These are phyloP conservation scores for Sander lucioperca DNA, from an alignment of 2,113 vertebrate species.

Conservation along the genomic window DNA sequence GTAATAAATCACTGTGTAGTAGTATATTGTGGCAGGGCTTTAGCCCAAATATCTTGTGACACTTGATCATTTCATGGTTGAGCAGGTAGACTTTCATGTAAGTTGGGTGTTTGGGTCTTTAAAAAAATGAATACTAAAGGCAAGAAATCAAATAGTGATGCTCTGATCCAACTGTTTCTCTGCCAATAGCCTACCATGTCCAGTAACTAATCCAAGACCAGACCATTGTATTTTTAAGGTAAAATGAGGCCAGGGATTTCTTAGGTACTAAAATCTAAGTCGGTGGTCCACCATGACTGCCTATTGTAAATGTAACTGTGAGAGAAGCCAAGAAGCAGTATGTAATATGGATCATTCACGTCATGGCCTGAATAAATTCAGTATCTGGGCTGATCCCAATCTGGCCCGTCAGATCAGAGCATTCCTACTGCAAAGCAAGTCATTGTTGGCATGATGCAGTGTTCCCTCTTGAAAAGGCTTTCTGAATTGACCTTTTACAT, in stretches of 20 bases:
- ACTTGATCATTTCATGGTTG: slow-evolving; percentile 4
- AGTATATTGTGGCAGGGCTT: background rate
- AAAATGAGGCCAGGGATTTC: background rate
- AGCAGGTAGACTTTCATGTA: background rate
- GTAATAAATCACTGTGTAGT: background rate
- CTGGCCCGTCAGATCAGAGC: background rate
- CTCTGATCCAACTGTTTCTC: background rate
- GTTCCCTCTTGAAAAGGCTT: background rate
- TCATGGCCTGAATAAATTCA: background rate
- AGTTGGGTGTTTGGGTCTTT: background rate
- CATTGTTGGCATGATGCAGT: background rate
- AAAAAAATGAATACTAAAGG: background rate
- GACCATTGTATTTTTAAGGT: too few species aligned
- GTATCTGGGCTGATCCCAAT: background rate
- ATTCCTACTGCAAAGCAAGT: background rate
- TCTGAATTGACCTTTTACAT: background rate
- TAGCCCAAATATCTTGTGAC: slow-evolving; percentile 17
- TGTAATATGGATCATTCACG: background rate
- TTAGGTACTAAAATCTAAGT: background rate
- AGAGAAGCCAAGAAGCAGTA: background rate
- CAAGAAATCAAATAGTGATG: background rate
- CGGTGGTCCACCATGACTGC: background rate
- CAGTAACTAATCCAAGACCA: background rate
- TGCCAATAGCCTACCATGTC: background rate
- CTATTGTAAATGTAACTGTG: background rate